Evolutionary conservation across 1,140 invertebrate species (phyloP).

Genomic region (Liolophura sinensis): DNA sequence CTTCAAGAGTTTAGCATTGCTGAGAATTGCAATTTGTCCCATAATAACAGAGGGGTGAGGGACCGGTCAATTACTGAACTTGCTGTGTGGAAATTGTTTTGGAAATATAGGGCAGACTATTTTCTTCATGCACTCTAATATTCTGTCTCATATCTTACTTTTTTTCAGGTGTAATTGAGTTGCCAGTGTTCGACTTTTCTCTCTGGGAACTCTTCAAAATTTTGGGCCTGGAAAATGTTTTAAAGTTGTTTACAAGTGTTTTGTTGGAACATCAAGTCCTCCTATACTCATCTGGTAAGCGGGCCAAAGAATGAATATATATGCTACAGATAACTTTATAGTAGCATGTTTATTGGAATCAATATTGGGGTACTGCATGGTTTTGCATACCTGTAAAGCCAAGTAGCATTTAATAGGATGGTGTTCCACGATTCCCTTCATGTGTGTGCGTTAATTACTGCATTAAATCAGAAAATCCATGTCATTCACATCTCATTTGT

Average conservation of each 20-base stretch:
- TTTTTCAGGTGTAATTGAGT: constrained; percentile 66
- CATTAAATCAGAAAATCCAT: too few relatives aligned
- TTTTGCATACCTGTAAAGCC: too few relatives aligned
- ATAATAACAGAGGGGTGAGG: neutral
- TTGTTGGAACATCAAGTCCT: constrained; percentile 96
- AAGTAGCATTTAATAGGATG: too few relatives aligned
- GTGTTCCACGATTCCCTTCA: too few relatives aligned
- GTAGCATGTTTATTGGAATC: too few relatives aligned
- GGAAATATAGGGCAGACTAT: neutral
- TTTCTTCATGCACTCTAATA: neutral
- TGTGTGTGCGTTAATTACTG: too few relatives aligned
- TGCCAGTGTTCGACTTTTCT: constrained; percentile 93
- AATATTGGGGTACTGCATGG: too few relatives aligned
- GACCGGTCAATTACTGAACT: neutral
- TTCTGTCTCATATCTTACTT: neutral
- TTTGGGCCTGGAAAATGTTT: constrained; percentile 85
- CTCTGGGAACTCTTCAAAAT: constrained; percentile 83
- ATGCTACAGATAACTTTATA: too few relatives aligned
- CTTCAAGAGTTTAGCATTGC: too few relatives aligned
- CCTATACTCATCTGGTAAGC: constrained; percentile 82
- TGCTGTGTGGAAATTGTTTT: neutral
- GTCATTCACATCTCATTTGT: too few relatives aligned
- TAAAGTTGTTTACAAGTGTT: constrained; percentile 94
- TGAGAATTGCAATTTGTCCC: too few relatives aligned
- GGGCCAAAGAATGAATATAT: too few relatives aligned